These are phyloP conservation scores for Beris chalybata DNA, from an alignment of 2,888 invertebrate genomes.

Conservation along the genomic window DNA sequence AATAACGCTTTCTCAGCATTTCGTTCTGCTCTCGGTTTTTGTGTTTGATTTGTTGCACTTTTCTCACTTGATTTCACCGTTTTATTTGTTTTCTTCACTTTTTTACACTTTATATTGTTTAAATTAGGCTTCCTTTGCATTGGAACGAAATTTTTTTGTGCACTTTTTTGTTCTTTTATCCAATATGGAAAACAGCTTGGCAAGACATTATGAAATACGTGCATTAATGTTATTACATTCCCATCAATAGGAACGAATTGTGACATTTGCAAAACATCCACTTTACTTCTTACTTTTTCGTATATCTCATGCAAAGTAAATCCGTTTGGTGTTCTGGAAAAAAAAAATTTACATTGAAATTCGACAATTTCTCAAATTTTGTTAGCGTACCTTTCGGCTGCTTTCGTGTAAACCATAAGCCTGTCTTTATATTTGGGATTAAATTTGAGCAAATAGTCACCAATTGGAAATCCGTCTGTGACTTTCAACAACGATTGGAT, in stretches of 20 bases:
- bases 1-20: too few relatives aligned
- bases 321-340: slow-evolving; percentile 11
- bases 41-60: too few relatives aligned
- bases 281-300: neutral
- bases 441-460: slow-evolving; percentile 34
- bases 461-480: slow-evolving; percentile 31
- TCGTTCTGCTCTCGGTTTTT: too few relatives aligned
- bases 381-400: slow-evolving; percentile 8
- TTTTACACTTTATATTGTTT: too few relatives aligned
- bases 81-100: too few relatives aligned
- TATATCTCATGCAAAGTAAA: slow-evolving; percentile 17
- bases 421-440: slow-evolving; percentile 26
- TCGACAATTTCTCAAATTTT: neutral
- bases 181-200: slow-evolving; percentile 36
- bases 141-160: too few relatives aligned
- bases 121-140: too few relatives aligned
- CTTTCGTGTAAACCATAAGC: slow-evolving; percentile 31
- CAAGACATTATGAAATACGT: slow-evolving; percentile 14
- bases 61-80: too few relatives aligned
- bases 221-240: slow-evolving; percentile 20
- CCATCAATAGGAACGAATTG: slow-evolving; percentile 32
- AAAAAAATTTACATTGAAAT: slow-evolving; percentile 3
- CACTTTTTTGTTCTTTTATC: neutral
- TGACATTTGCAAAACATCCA: neutral
- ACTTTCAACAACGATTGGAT: slow-evolving; percentile 20